Percentiles rank a stretch among this genome's conserved stretches.
These are phyloP conservation scores for Tachyglossus aculeatus DNA, from an alignment of 2,797 vertebrate genomes.

Conservation along the genomic window DNA sequence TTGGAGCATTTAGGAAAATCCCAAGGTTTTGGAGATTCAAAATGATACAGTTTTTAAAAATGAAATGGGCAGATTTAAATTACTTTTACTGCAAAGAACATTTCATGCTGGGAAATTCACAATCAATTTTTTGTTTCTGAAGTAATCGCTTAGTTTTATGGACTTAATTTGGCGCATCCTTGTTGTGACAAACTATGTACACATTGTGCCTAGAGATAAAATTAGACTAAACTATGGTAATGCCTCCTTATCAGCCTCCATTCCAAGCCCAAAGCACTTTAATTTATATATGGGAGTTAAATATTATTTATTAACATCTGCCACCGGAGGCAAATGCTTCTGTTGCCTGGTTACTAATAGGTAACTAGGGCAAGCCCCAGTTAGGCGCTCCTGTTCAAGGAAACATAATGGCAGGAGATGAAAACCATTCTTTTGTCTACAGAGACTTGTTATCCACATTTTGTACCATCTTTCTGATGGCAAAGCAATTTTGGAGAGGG, in stretches of 20 bases:
- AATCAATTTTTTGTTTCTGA: background rate
- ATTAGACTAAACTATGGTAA: conserved; percentile 15
- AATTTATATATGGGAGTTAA: conserved; percentile 46
- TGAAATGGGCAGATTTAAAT: background rate
- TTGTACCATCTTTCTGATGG: background rate
- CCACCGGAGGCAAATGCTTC: conserved; percentile 24
- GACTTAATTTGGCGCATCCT: conserved; percentile 31
- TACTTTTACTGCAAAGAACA: background rate
- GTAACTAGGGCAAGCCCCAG: conserved; percentile 41
- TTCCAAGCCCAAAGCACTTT: conserved; percentile 58
- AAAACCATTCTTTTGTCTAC: background rate
- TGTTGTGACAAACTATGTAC: conserved; percentile 64
- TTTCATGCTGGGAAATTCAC: accelerated
- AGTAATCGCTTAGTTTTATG: background rate
- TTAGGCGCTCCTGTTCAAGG: conserved; percentile 2
- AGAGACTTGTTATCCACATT: background rate
- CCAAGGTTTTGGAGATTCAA: background rate
- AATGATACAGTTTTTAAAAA: background rate
- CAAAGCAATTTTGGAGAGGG: background rate
- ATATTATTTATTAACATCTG: conserved; percentile 26
- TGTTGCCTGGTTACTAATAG: conserved; percentile 76
- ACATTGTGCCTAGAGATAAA: background rate
- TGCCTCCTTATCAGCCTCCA: conserved; percentile 28
- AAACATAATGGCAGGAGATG: conserved; percentile 1
- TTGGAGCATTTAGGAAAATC: background rate